Conservation (phyloP, 2,797 vertebrate genomes). For the Enteromius treurensis region DNA sequence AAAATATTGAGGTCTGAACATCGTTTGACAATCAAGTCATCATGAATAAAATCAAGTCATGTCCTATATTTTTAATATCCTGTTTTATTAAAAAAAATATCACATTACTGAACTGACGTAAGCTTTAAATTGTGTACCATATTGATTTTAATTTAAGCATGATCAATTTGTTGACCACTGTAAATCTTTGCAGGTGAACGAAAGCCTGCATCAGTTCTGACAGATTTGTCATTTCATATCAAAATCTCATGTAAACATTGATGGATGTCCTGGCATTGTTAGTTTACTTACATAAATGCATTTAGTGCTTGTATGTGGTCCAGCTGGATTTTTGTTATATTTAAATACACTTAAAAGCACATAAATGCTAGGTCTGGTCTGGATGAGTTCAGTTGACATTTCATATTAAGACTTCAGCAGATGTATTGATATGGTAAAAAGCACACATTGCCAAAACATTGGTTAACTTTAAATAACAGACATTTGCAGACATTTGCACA, state of each 20-base stretch:
- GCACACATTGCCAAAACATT: background rate
- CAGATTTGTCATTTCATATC: background rate
- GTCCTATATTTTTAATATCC: background rate
- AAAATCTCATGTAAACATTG: background rate
- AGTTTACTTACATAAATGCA: background rate
- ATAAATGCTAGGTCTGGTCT: background rate
- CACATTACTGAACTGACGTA: background rate
- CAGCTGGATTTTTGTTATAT: background rate
- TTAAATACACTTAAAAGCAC: background rate
- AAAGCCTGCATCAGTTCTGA: background rate
- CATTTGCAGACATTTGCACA: background rate
- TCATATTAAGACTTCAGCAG: background rate
- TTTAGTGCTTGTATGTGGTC: background rate
- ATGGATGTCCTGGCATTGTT: background rate
- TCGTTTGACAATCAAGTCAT: background rate
- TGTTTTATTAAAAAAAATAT: background rate
- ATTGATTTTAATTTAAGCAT: background rate
- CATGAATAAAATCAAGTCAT: background rate
- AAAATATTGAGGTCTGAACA: background rate
- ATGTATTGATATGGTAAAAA: background rate
- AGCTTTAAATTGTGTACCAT: background rate
- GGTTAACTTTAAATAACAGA: background rate
- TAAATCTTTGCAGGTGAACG: background rate
- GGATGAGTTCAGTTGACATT: background rate
- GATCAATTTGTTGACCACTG: background rate